Percentiles rank a stretch among this genome's conserved stretches.
These are phyloP conservation scores for Actinostola sp. DNA, from an alignment of 92 coral and sea anemone genomes.

Conservation along the genomic window DNA sequence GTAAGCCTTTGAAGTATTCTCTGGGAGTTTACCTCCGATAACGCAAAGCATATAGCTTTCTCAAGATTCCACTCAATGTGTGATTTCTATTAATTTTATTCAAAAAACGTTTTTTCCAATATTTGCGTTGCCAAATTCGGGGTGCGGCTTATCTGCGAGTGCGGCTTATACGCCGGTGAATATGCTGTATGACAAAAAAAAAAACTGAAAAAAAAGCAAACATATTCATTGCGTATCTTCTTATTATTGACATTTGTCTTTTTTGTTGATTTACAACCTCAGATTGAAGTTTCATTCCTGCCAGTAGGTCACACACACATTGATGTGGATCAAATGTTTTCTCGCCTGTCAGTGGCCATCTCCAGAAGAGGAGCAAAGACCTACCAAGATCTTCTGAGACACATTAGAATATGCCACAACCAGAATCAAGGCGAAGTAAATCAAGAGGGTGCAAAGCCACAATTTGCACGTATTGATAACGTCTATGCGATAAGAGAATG, in stretches of 20 bases:
- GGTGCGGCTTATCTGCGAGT: too few relatives aligned
- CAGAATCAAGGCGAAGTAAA: slow-evolving; percentile 59
- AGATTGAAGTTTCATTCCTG: slow-evolving; percentile 67
- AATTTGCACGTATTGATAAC: slow-evolving; percentile 45
- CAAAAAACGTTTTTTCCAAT: too few relatives aligned
- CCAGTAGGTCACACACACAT: slow-evolving; percentile 75
- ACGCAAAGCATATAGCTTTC: too few relatives aligned
- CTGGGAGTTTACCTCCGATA: too few relatives aligned
- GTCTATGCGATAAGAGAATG: slow-evolving; percentile 58
- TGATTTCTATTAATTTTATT: too few relatives aligned
- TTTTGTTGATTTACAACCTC: background rate
- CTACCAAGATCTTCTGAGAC: slow-evolving; percentile 46
- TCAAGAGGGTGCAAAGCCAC: slow-evolving; percentile 55
- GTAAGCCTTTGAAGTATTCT: too few relatives aligned
- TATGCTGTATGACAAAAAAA: background rate
- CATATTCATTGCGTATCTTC: too few relatives aligned
- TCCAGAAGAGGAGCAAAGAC: slow-evolving; percentile 53
- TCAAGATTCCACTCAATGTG: too few relatives aligned
- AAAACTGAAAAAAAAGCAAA: too few relatives aligned
- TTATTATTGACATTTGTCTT: background rate
- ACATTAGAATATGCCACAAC: slow-evolving; percentile 50
- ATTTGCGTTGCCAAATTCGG: too few relatives aligned
- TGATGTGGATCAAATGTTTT: slow-evolving; percentile 68
- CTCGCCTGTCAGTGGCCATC: slow-evolving; percentile 55
- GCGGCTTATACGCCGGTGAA: too few relatives aligned